Evolutionary conservation across 1,140 invertebrate species (phyloP), one percentile per base, ranked within the genome.

Genomic region (Drosophila kohkoa): DNA sequence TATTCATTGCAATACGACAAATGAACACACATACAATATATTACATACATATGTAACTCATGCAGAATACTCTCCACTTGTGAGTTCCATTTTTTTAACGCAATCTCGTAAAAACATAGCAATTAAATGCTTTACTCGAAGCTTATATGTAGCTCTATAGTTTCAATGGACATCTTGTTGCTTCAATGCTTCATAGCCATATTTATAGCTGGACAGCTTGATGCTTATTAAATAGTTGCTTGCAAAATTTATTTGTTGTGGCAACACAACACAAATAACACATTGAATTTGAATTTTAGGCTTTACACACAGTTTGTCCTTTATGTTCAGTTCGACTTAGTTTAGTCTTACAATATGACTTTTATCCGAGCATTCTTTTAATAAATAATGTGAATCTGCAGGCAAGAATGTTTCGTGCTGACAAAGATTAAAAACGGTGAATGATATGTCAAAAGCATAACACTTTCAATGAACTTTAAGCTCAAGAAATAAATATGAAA

Each of bases 171-270:
- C 11, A 41, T 10, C 38, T 63, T 70, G 67, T 62, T 58, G 5
- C 51, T 45, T 59, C 58, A 62, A 65, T 62, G 68, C 70, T 70
- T 63, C 65, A 66, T 72, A 83, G 65, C 70, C 69, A 76, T 87
- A 88, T 86, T 86, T 86, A 86, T 86, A 68, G 72, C 77, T 54
- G 65, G 49, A 41, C 49, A 60, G 70, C 70, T 82, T 86, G 79
- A 88, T 82, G 83, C 82, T 88, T 86, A 88, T 86, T 86, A 86
- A 86, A 86, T 87, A 86, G 82, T 86, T 86, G 82, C 82, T 73
- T 82, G 78, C 35, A 35, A 68, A 81, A 86, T 86, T 87, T 87
- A 86, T 86, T 82, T 69, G 63, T 35, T 38, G 5, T 5, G 5
- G 16, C 25, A 25, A 49, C 38, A 49, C 32, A 52, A 66, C 20